Evolutionary conservation across 2,888 invertebrate species (phyloP).

Genomic region (Drosophila barbarae): DNA sequence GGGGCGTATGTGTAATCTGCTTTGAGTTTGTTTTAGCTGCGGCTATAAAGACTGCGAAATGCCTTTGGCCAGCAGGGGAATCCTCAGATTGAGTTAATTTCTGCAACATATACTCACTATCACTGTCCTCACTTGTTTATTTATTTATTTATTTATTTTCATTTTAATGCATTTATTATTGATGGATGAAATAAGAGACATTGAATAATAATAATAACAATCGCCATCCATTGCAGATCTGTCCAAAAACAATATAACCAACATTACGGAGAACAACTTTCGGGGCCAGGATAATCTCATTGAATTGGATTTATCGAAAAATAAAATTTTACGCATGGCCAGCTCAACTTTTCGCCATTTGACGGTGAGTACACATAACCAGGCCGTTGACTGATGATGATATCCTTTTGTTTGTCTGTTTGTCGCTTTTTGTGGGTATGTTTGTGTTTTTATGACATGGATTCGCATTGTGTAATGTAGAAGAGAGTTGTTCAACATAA

Average conservation of each 20-base stretch:
- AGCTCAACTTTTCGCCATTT: conserved; percentile 88
- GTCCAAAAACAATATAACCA: conserved; percentile 86
- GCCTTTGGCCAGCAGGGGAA: conserved; percentile 5
- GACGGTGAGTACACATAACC: conserved; percentile 72
- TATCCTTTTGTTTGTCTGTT: conserved; percentile 13
- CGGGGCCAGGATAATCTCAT: conserved; percentile 87
- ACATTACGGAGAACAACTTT: conserved; percentile 86
- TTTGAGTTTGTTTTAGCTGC: conserved; percentile 13
- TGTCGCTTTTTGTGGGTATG: background rate
- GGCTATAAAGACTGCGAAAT: conserved; percentile 4
- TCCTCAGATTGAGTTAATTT: background rate
- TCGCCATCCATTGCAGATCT: conserved; percentile 80
- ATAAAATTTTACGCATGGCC: conserved; percentile 87
- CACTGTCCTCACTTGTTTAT: background rate
- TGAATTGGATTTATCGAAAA: conserved; percentile 86
- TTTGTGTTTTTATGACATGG: background rate
- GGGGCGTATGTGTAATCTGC: conserved; percentile 67
- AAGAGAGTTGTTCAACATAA: conserved; percentile 5
- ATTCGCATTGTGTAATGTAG: conserved; percentile 7
- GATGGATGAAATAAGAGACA: background rate
- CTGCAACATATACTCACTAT: background rate
- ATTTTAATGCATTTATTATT: background rate
- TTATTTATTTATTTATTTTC: conserved; percentile 2
- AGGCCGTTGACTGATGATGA: conserved; percentile 13
- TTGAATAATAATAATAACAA: conserved; percentile 11